Base-by-base conservation (phyloP, 2,113 vertebrate genomes). In the Ceuthmochares aereus region DNA sequence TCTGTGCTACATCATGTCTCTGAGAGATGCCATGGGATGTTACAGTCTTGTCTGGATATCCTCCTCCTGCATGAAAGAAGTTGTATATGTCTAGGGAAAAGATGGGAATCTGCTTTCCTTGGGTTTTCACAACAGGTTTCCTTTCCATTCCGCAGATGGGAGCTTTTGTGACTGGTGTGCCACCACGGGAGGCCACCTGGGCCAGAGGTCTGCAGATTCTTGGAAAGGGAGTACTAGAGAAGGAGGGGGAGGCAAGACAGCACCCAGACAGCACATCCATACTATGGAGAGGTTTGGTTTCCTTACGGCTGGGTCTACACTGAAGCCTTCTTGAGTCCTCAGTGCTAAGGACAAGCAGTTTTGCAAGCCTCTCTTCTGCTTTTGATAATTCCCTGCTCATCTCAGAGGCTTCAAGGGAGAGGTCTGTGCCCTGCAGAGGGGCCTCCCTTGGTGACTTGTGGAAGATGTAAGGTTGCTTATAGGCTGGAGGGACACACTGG, bases 401-500 rank as follows among this genome's bases (percentile, higher is more conserved):
- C 47, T 73, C 75, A 74, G 79, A 92, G 75, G 30, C 59, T 42
- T 16, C 59, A 40, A 13, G 43, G 8, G 1, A 20, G 49, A 20
- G 34, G 34, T 42, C 29, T 0, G 0, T 6, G 20, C 62, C 69
- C 63, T 56, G 10, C 34, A 19, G 22, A 47, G 43, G 30, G 60
- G 56, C 52, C 49, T 91, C 47, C 18, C 45, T 77, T 0, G 1
- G 22, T 82, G 68, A 22, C 45, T 67, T 6, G 26, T 89, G 66
- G 85, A 82, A 92, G 76, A 62, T 1, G 1, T 21, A 21, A 60
- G 13, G 66, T 45, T 77, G 34, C 80, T 87, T 70, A 59, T 27
- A n/a, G 88, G 69, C 85, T 93, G 92, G 76, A 94, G 77, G 58
- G 17, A 90, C 80, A 87, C 47, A 6, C 30, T 72, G 74, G 89